A percentile compares a stretch with the other conserved stretches of the same genome.
Conservation (phyloP, 2,113 vertebrate species). For the Dipodomys merriami region DNA sequence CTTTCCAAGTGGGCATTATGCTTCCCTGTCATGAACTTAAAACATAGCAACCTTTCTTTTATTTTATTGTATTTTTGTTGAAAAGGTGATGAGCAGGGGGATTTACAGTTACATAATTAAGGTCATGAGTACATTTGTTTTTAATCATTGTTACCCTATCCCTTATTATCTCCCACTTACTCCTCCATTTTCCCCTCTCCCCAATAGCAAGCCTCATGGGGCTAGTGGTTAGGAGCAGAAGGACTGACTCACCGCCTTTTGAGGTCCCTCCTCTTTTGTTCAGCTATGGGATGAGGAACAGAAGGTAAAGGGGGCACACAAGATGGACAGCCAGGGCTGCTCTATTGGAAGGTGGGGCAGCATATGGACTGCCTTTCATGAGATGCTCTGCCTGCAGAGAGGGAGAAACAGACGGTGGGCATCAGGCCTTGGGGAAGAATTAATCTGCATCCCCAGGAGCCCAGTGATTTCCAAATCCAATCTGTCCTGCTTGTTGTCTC, state of each 20-base stretch:
- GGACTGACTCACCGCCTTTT: not conserved
- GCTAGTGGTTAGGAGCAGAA: not conserved
- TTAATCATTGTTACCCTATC: too few species aligned
- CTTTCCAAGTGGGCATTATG: not conserved
- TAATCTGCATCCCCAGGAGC: not conserved
- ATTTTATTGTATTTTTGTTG: too few species aligned
- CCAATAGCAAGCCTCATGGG: not conserved
- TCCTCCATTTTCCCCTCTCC: too few species aligned
- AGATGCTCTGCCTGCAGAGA: not conserved
- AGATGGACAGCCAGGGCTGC: not conserved
- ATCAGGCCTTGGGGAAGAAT: not conserved
- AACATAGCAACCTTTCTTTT: conserved; percentile 24
- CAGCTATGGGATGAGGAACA: not conserved
- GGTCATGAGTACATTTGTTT: too few species aligned
- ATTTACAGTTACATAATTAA: too few species aligned
- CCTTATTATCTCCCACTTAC: too few species aligned
- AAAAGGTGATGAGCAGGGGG: too few species aligned
- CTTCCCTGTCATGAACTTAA: conserved; percentile 25
- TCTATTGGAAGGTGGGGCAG: not conserved
- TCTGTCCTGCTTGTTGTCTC: not conserved
- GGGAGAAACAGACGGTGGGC: not conserved
- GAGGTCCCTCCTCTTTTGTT: not conserved
- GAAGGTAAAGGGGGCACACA: not conserved
- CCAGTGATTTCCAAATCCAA: not conserved
- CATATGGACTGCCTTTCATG: not conserved